Evolutionary conservation across 1,140 invertebrate genomes (phyloP), one percentile per base, ranked within the genome.

Genomic region (Zeugodacus cucurbitae): DNA sequence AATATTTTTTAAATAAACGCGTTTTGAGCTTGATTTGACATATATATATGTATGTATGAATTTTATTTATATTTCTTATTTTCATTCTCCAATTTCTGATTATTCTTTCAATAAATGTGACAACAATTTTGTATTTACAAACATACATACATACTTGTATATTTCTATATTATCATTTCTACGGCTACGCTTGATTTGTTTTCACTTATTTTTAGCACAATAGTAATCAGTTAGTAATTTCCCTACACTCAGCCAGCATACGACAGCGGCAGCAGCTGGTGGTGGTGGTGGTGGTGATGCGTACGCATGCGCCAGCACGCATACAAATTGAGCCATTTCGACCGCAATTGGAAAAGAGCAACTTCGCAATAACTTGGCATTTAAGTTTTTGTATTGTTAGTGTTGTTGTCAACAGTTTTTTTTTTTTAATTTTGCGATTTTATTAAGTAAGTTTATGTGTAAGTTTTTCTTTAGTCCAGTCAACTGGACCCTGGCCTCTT

Each of bases 291-390:
- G 26, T 32, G 32, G 32, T 32, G 20, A 74, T 26, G 37, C 41
- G 7, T 82, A 17, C 74, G 74, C 74, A 82, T 82, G 74, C 41
- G 74, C 74, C 22, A 44, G 17, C 4, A 48, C 74, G 74, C 74
- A 82, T 82, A 82, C 74, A 82, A 82, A 82, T n/a, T 48, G 29
- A 82, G 20, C 26, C 37, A 82, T 82, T 82, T 48, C n/a, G 74
- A 10, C 74, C 74, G 41, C 74, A 82, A 44, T 48, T 82, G 74
- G 74, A 82, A 82, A 82, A 48, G 41, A 82, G 74, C 74, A 82
- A 82, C 74, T 82, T 82, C 74, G 74, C 74, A 82, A 82, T 82
- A 82, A 82, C 41, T 82, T 82, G n/a, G 74, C 74, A 82, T 74
- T 74, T 41, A n/a, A 74, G n/a, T 37, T 37, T 74, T 37, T 34